Evolutionary conservation across 1,140 invertebrate species (phyloP).

Genomic region (Hylaeus anthracinus): DNA sequence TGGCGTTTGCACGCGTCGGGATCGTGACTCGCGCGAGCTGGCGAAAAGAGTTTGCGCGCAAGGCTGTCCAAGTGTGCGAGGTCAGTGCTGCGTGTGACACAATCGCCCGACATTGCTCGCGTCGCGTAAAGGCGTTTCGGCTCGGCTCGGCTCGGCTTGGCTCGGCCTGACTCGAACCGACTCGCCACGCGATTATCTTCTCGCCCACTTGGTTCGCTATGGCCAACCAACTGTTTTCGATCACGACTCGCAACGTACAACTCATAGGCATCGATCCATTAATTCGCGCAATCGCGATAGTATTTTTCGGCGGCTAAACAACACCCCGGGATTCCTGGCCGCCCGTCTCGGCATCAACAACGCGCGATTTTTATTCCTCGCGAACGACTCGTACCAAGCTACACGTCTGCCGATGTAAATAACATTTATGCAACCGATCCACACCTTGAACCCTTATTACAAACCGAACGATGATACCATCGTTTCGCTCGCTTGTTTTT

Average conservation of each 20-base stretch:
- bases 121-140: constrained; percentile 11
- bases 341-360: no score
- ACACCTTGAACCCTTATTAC: no score
- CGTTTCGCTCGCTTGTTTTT: no score
- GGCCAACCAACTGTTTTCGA: neutral
- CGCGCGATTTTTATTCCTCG: neutral
- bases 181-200: constrained; percentile 12
- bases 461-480: neutral
- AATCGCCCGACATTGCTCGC: constrained; percentile 46
- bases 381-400: neutral
- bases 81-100: constrained; percentile 55
- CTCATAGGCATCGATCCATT: no score
- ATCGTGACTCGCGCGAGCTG: constrained; percentile 16
- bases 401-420: neutral
- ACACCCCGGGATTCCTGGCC: neutral
- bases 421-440: no score
- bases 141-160: no score
- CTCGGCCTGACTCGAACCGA: no score
- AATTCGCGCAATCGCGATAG: no score
- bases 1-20: constrained; percentile 1
- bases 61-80: constrained; percentile 48
- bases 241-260: neutral
- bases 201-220: neutral
- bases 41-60: constrained; percentile 18
- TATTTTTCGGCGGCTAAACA: no score